Conservation (phyloP, 2,888 invertebrate species). For the Lasioglossum leucozonium region DNA sequence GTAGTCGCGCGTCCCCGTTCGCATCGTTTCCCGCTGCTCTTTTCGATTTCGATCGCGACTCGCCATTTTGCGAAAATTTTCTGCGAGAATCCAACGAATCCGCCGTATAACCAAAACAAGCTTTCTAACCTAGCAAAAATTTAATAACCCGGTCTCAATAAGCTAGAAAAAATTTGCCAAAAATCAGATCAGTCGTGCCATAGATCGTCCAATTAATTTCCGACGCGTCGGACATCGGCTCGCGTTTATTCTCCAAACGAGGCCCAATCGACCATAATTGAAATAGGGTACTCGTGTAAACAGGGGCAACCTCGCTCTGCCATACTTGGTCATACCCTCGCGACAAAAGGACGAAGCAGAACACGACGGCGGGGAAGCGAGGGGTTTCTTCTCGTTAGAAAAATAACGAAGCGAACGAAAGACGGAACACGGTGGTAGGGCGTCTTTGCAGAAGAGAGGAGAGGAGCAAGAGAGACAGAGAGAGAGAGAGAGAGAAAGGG, state of each 20-base stretch:
- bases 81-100: neutral
- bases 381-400: slow-evolving; percentile 4
- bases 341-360: neutral
- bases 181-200: too few relatives aligned
- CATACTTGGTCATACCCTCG: neutral
- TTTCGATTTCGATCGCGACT: slow-evolving; percentile 68
- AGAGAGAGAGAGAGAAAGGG: neutral
- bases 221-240: neutral
- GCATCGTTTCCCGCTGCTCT: slow-evolving; percentile 57
- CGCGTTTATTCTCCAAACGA: neutral
- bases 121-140: too few relatives aligned
- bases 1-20: slow-evolving; percentile 75
- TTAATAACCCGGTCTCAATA: too few relatives aligned
- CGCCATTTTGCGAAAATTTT: slow-evolving; percentile 10
- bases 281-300: slow-evolving; percentile 7
- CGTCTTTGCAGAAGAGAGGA: slow-evolving; percentile 27
- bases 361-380: neutral
- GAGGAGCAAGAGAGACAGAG: neutral
- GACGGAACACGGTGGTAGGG: slow-evolving; percentile 1
- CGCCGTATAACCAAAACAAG: neutral
- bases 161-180: neutral
- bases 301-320: neutral
- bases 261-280: neutral
- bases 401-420: slow-evolving; percentile 35
- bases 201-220: neutral